These are phyloP conservation scores for Ptilodon capucinus DNA, from an alignment of 2,888 invertebrate species.

Conservation along the genomic window DNA sequence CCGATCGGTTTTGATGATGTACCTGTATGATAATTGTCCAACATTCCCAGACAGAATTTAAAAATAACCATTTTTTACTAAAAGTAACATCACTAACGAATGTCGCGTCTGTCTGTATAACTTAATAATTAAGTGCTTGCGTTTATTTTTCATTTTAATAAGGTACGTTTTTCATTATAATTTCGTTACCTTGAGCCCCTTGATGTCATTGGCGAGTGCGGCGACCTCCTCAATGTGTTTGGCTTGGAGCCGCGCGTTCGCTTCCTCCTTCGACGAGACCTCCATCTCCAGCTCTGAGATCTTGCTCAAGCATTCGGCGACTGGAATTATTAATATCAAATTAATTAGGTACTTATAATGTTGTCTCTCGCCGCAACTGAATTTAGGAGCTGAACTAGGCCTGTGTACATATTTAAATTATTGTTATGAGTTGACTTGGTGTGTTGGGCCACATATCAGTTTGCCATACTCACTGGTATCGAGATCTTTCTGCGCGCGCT, in stretches of 20 bases:
- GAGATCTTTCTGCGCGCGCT: constrained; percentile 74
- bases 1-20: background rate
- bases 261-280: constrained; percentile 77
- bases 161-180: constrained; percentile 9
- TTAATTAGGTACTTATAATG: background rate
- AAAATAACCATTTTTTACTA: too few species aligned
- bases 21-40: background rate
- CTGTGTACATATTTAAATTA: too few species aligned
- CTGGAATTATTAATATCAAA: constrained; percentile 46
- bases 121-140: background rate
- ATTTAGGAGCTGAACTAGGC: background rate
- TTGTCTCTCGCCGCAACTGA: too few species aligned
- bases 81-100: background rate
- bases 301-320: constrained; percentile 82
- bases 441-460: too few species aligned
- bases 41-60: background rate
- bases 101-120: constrained; percentile 5
- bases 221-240: constrained; percentile 71
- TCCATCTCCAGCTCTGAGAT: constrained; percentile 82
- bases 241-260: constrained; percentile 74
- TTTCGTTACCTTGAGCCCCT: constrained; percentile 69
- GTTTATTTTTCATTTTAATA: background rate
- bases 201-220: constrained; percentile 68
- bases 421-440: too few species aligned
- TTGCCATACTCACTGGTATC: constrained; percentile 67